Conservation (phyloP, 1,140 invertebrate species). For the Diplogasteroides magnus region DNA sequence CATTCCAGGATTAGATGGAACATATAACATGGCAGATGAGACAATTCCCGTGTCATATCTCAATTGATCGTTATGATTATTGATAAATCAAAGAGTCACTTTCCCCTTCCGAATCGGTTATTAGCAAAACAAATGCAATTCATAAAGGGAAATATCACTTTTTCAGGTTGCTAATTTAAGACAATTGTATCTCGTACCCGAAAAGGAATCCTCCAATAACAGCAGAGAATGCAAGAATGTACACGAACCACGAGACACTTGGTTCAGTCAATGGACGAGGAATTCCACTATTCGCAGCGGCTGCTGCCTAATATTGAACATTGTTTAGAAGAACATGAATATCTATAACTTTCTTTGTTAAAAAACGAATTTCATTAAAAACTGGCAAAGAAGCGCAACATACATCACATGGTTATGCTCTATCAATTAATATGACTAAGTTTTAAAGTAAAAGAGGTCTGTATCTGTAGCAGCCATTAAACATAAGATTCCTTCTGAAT, state of each 20-base stretch:
- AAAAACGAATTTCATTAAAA: too few species aligned
- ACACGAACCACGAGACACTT: slow-evolving; percentile 52
- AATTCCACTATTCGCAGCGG: neutral
- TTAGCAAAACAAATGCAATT: neutral
- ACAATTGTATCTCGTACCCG: slow-evolving; percentile 49
- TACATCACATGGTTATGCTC: too few species aligned
- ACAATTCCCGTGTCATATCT: slow-evolving; percentile 67
- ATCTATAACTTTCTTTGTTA: too few species aligned
- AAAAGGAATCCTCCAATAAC: slow-evolving; percentile 67
- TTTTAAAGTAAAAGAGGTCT: too few species aligned
- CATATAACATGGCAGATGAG: slow-evolving; percentile 65
- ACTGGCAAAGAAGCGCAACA: too few species aligned
- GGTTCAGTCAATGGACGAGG: neutral
- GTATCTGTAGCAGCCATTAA: too few species aligned
- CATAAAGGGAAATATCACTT: neutral
- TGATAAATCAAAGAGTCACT: neutral
- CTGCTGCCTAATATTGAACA: neutral
- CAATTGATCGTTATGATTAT: neutral
- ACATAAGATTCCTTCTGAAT: too few species aligned
- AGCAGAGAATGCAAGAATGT: slow-evolving; percentile 59
- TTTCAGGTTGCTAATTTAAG: neutral
- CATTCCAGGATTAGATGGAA: slow-evolving; percentile 34
- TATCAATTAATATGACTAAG: too few species aligned
- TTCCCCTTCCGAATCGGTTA: neutral
- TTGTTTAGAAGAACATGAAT: too few species aligned